Evolutionary conservation across 2,113 vertebrate species (phyloP).

Genomic region (Perca flavescens): DNA sequence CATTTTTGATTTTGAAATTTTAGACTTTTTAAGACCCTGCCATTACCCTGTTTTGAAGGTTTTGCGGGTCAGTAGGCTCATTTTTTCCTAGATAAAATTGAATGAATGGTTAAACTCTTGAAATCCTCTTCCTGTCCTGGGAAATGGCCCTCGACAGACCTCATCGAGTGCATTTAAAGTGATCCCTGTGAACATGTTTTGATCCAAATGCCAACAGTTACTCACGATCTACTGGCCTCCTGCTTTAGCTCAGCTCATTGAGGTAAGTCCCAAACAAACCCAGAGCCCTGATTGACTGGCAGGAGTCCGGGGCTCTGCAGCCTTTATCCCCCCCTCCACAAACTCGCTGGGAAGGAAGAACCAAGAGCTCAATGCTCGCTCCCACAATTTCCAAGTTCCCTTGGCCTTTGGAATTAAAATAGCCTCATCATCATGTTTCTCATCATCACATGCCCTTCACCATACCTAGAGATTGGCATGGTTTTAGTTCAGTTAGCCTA

Average conservation of each 20-base stretch:
- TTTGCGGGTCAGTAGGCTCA: not conserved
- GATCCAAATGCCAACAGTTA: constrained; percentile 50
- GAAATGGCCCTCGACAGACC: constrained; percentile 3
- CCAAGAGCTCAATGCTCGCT: not conserved
- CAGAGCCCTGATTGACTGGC: constrained; percentile 21
- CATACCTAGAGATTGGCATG: too few species aligned
- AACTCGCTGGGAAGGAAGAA: not conserved
- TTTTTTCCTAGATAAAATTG: not conserved
- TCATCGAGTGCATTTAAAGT: constrained; percentile 38
- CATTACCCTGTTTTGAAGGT: too few species aligned
- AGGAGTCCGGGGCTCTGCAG: constrained; percentile 25
- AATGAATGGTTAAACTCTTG: not conserved
- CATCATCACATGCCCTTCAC: too few species aligned
- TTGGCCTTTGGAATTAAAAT: too few species aligned
- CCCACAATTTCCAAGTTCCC: not conserved
- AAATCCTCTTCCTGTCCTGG: constrained; percentile 38
- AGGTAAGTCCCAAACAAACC: constrained; percentile 25
- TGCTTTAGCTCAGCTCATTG: constrained; percentile 29
- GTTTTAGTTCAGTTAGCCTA: too few species aligned
- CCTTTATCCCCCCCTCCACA: constrained; percentile 5
- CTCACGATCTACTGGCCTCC: constrained; percentile 46
- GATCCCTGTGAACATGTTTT: constrained; percentile 43
- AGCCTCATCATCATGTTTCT: too few species aligned
- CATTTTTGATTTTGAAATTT: too few species aligned
- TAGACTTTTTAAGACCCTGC: too few species aligned